Base-by-base conservation (phyloP, 2,797 vertebrate species). In the Luscinia megarhynchos region DNA sequence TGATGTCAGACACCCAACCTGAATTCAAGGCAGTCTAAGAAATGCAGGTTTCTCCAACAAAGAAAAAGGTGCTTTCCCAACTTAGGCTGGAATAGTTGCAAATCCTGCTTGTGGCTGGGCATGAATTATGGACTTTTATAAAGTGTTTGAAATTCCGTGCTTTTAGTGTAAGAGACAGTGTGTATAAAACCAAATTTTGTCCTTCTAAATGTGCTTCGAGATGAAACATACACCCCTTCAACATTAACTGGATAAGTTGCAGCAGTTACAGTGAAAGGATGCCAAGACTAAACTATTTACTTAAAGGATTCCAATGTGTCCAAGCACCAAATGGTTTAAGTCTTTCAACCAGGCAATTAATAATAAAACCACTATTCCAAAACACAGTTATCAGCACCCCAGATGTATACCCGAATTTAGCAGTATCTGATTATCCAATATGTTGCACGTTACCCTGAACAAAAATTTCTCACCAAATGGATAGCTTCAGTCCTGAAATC, bases 341-440 rank as follows among this genome's bases (percentile, higher is more conserved):
- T 97, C 96, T 97, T 91, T 98, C 96, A 97, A 91, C 92, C 54
- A 98, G 84, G 62, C 80, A 95, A 97, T 97, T 97, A 97, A 97
- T 97, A 97, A 97, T 96, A 97, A 97, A 97, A 79, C 64, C 87
- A 93, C 90, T 94, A 82, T 95, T 93, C 95, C 95, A 97, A 97
- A 97, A 91, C 89, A 95, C 87, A 93, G 57, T 85, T 92, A 86
- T 77, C 94, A 96, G 67, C 82, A 85, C 76, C 58, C 57, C 57
- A 87, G 58, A 95, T 87, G 46, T 34, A 91, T 74, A 87, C 68
- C 64, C 34, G 10, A 90, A 69, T 91, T 91, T 82, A 90, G 89
- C 85, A 67, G 41, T 87, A 94, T 95, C 94, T 95, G 91, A 92
- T 94, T 94, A 78, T 92, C 67, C 67, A 94, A 79, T 67, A 68